Evolutionary conservation across 2,113 vertebrate genomes (phyloP).

Genomic region (Tiliqua scincoides): DNA sequence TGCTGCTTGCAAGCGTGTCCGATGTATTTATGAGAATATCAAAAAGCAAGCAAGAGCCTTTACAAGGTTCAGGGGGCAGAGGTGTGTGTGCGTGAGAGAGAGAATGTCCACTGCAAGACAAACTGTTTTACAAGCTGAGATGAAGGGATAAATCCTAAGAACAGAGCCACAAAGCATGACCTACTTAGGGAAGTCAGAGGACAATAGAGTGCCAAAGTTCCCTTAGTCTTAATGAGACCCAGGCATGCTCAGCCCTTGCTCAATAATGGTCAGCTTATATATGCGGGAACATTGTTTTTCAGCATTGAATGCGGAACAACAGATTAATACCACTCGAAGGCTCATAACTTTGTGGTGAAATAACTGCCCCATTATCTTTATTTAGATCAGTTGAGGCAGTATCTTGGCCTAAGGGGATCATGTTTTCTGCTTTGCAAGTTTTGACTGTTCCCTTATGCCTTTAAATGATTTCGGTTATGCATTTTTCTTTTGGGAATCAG

Average conservation of each 20-base stretch:
- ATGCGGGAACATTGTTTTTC: no score
- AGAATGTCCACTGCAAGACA: no score
- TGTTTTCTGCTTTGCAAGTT: background rate
- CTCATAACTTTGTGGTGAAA: background rate
- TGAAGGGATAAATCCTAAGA: no score
- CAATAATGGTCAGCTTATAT: background rate
- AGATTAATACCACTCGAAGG: no score
- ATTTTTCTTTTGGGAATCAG: background rate
- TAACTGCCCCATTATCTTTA: background rate
- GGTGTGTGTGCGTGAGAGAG: no score
- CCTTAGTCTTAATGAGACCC: background rate
- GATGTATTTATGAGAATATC: no score
- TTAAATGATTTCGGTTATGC: slow-evolving; percentile 11
- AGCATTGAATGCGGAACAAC: no score
- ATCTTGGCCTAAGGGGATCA: background rate
- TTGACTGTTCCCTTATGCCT: background rate
- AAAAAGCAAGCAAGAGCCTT: no score
- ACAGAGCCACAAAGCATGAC: no score
- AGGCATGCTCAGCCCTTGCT: background rate
- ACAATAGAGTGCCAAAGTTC: background rate
- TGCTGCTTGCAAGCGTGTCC: no score
- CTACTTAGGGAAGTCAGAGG: background rate
- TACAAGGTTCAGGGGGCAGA: no score
- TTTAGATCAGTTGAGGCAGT: background rate
- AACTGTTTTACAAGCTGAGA: no score